Evolutionary conservation across 2,888 invertebrate species (phyloP).

Genomic region (Agriopis marginaria): DNA sequence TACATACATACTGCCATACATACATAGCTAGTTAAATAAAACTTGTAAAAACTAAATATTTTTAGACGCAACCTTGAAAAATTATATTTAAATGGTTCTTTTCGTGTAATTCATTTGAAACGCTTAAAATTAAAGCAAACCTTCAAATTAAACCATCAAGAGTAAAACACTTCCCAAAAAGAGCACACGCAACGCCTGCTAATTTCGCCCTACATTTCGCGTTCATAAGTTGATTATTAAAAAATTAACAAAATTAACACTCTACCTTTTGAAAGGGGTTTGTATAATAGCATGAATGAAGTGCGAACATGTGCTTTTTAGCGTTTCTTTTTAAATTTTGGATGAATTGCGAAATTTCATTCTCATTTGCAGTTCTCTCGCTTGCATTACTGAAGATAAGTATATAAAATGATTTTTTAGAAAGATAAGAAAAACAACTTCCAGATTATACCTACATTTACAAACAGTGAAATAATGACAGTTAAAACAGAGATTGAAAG

Average conservation of each 20-base stretch:
- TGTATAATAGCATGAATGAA: conserved; percentile 28
- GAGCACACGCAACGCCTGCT: conserved; percentile 16
- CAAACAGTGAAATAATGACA: too few species aligned
- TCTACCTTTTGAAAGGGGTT: conserved; percentile 21
- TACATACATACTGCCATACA: too few species aligned
- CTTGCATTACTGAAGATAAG: too few species aligned
- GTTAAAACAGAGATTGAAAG: too few species aligned
- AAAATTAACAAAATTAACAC: conserved; percentile 53
- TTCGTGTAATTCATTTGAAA: neutral
- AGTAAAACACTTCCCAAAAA: conserved; percentile 8
- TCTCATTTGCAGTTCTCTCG: too few species aligned
- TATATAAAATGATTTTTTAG: too few species aligned
- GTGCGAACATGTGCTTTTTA: conserved; percentile 47
- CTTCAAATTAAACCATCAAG: conserved; percentile 8
- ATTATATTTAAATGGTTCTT: neutral
- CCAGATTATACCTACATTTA: too few species aligned
- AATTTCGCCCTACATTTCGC: conserved; percentile 45
- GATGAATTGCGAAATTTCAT: conserved; percentile 6
- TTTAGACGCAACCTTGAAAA: too few species aligned
- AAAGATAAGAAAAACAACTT: too few species aligned
- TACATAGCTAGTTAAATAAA: too few species aligned
- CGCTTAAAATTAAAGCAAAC: conserved; percentile 4
- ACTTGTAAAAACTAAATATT: too few species aligned
- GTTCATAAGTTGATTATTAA: conserved; percentile 54
- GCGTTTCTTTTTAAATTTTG: conserved; percentile 27